Base-by-base conservation (phyloP, 2,888 invertebrate genomes). In the Eupithecia dodoneata region DNA sequence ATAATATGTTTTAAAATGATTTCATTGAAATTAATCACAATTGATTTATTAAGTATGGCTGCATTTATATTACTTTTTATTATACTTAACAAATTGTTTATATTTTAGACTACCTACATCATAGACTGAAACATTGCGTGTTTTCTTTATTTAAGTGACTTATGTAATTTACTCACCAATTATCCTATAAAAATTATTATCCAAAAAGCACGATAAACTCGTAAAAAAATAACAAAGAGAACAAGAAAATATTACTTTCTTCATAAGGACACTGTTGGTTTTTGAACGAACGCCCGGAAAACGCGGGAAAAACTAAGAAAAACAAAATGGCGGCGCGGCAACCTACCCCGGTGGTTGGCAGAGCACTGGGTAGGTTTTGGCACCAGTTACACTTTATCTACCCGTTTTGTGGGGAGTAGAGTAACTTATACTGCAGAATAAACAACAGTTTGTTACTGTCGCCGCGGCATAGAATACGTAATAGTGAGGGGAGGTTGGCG, bases 141-240 rank as follows among this genome's bases (percentile, higher is more conserved):
- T 10, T 63, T 63, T 63, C 30, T 30, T 59, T 18, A 59, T 59
- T 59, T 18, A 30, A 30, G 4, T 18, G 18, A 18, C 59, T 59
- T 63, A 63, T 63, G 30, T 63, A 63, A 63, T 63, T 73, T 76
- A 88, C 90, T 89, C 81, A 92, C 92, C 88, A 86, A 87, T 84
- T 93, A 93, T 93, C 87, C 87, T 91, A 89, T 91, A 93, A 87
- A 93, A 93, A 90, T 93, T 93, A 89, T 91, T 92, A 86, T 94
- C 93, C 87, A 88, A 87, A 83, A 84, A 89, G 87, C 90, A 90
- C 86, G 87, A 83, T 82, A 87, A 88, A 85, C 85, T 87, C 80
- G 83, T 86, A 79, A 85, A 82, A 79, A 88, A 86, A 83, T 87
- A 88, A 89, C 90, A 89, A 84, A 87, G 86, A 81, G 85, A 87